Base-by-base conservation (phyloP, 2,113 vertebrate genomes). In the Sinocyclocheilus anophthalmus region DNA sequence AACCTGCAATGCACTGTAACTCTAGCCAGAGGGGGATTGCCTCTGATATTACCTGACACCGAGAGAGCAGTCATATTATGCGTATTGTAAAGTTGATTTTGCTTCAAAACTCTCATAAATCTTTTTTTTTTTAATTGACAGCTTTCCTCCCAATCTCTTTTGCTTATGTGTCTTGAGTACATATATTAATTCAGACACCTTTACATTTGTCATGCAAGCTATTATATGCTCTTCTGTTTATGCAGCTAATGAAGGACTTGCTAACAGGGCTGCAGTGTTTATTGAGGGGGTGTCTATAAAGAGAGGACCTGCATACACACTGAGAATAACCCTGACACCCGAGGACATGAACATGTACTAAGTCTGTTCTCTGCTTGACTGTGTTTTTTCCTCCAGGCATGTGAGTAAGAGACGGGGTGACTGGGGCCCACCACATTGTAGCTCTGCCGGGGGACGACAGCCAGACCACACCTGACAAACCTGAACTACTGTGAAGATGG, bases 381-480 rank as follows among this genome's bases (percentile, higher is more conserved):
- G 50, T 76, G 53, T 55, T 55, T 22, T 33, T 76, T 55, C 86
- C 67, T 84, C 18, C 37, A 95, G 95, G 91, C 88, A 95, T 95
- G 95, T 95, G 92, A 94, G 42, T n/a, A 14, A 76, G 84, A 90
- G 86, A 85, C 84, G 16, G 50, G 30, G 83, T 76, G 86, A 85
- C 84, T 84, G 42, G 45, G 67, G 82, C 87, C 85, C 87, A 20
- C 63, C 84, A 59, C 88, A 88, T 91, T 91, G 86, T n/a, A 85
- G 20, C 89, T 89, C 89, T 86, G 76, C 59, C 81, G 76, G 86
- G 88, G 82, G 87, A 84, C 86, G 70, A 86, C 86, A 78, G 83
- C 82, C 14, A 16, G 20, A 5, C 79, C 80, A 59, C 88, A 80
- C 72, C 69, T 61, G 81, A 79, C 18, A 59, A 84, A 73, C 76